These are phyloP conservation scores for Dioctria rufipes DNA, from an alignment of 2,888 invertebrate species.

Conservation along the genomic window DNA sequence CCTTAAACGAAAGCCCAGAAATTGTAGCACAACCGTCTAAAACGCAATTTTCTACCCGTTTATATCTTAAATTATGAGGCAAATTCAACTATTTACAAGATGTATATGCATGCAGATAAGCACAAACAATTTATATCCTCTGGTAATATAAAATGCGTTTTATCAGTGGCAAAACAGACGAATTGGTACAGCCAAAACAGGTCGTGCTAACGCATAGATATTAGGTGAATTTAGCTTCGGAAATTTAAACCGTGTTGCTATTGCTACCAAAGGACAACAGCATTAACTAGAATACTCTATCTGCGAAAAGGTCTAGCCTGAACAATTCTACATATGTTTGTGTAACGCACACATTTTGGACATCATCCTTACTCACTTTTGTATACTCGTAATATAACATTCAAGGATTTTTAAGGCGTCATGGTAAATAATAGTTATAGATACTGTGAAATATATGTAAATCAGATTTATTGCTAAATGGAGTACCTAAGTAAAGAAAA, in stretches of 20 bases:
- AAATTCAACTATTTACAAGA: not conserved
- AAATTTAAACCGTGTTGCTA: conserved; percentile 47
- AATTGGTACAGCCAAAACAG: conserved; percentile 58
- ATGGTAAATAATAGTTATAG: not conserved
- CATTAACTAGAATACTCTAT: not conserved
- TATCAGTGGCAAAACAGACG: conserved; percentile 63
- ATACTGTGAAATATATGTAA: not conserved
- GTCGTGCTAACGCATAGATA: conserved; percentile 62
- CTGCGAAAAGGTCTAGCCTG: not conserved
- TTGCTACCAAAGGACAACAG: conserved; percentile 9
- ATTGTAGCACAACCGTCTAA: not conserved
- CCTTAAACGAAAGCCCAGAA: not conserved
- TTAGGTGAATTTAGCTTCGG: conserved; percentile 59
- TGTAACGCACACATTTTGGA: not conserved
- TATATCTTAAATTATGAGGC: conserved; percentile 20
- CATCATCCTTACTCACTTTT: not conserved
- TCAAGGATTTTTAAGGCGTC: not conserved
- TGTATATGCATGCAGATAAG: not conserved
- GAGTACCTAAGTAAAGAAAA: too few species aligned
- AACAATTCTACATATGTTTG: not conserved
- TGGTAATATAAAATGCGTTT: conserved; percentile 54
- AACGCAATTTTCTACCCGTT: conserved; percentile 24
- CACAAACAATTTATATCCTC: conserved; percentile 13
- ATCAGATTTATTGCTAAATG: too few species aligned
- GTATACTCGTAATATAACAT: not conserved